Conservation (phyloP, 2,113 vertebrate species). For the Tupaia chinensis region DNA sequence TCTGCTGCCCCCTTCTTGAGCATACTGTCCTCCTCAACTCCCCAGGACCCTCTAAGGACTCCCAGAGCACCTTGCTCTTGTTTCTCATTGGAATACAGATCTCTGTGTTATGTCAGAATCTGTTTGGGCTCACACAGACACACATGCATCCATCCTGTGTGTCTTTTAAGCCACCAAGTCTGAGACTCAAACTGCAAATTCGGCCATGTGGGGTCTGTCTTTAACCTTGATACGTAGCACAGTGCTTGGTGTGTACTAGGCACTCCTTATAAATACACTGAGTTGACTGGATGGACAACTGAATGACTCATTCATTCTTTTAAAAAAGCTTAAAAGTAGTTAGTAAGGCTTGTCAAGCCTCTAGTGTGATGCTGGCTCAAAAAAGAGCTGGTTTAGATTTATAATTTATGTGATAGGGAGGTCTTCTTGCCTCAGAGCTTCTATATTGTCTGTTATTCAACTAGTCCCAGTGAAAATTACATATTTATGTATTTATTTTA, state of each 20-base stretch:
- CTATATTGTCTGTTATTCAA: neutral
- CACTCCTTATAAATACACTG: neutral
- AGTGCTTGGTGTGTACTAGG: neutral
- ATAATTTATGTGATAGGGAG: neutral
- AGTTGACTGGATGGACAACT: neutral
- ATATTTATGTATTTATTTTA: too few relatives aligned
- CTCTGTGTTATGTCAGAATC: neutral
- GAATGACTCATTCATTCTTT: conserved; percentile 3
- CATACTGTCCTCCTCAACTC: neutral
- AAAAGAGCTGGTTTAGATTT: conserved; percentile 7
- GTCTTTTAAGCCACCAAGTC: too few relatives aligned
- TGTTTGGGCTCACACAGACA: neutral
- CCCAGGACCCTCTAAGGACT: neutral
- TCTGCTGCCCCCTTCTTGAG: too few relatives aligned
- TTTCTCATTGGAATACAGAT: neutral
- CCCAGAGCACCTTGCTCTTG: neutral
- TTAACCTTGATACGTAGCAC: neutral
- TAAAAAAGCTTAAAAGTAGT: neutral
- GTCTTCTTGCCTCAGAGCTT: neutral
- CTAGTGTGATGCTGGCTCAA: neutral
- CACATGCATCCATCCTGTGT: too few relatives aligned
- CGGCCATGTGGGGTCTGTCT: neutral
- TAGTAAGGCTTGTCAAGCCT: neutral
- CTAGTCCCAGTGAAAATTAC: neutral
- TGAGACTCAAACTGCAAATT: too few relatives aligned